Conservation (phyloP, 2,888 invertebrate species). For the Crematogaster levior region DNA sequence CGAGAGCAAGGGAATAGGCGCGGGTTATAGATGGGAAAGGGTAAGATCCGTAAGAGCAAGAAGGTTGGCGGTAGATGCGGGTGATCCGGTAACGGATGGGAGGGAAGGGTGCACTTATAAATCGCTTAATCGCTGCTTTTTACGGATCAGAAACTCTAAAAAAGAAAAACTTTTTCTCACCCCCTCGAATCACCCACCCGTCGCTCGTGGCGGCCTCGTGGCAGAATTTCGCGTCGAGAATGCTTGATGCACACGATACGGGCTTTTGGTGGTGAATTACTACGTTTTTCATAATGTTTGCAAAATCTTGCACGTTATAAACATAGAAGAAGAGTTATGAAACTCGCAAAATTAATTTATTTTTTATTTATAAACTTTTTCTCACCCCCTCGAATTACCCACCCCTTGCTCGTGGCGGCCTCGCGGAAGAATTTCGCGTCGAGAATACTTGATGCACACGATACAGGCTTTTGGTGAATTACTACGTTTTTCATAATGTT, state of each 20-base stretch:
- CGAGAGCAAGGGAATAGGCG: conserved; percentile 7
- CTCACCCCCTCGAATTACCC: conserved; percentile 19
- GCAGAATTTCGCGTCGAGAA: conserved; percentile 69
- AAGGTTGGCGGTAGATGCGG: conserved; percentile 23
- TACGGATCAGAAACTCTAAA: conserved; percentile 79
- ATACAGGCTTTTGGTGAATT: conserved; percentile 60
- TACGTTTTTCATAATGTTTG: conserved; percentile 60
- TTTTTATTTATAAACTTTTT: conserved; percentile 69
- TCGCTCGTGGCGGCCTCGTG: conserved; percentile 42
- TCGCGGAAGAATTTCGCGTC: conserved; percentile 60
- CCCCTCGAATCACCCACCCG: background rate
- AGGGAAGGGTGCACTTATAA: conserved; percentile 72
- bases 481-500: conserved; percentile 58
- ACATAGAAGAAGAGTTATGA: background rate
- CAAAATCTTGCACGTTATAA: conserved; percentile 52
- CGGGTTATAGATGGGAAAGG: conserved; percentile 50
- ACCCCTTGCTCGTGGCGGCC: conserved; percentile 10
- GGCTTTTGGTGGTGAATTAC: conserved; percentile 54
- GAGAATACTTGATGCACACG: conserved; percentile 77
- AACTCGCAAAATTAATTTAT: background rate
- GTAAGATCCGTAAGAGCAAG: background rate
- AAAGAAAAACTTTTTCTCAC: conserved; percentile 72
- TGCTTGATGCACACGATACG: conserved; percentile 74
- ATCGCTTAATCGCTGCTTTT: conserved; percentile 83
- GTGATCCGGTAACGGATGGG: conserved; percentile 27